Evolutionary conservation across 2,797 vertebrate species (phyloP), one percentile per base, ranked within the genome.

Genomic region (Acrossocheilus fasciatus): DNA sequence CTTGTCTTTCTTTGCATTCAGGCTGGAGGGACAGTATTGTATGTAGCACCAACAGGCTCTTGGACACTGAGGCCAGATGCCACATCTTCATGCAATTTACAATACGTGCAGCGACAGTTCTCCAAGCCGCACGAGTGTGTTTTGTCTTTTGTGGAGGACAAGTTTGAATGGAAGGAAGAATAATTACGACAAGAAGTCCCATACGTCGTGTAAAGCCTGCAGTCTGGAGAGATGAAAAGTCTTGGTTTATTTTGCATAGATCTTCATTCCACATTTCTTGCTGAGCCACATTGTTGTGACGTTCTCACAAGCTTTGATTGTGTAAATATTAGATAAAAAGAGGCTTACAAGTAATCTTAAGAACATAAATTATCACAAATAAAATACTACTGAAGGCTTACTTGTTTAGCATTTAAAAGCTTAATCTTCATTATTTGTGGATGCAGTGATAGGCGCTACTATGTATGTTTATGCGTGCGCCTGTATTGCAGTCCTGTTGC

Each of bases 11-110:
- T 83, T 62, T 72, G 81, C 86, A 80, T 90, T 87, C 75, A 88
- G 79, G 87, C 90, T 86, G 70, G 34, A 85, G 86, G 70, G 81
- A 83, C 76, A 6, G 26, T 43, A 87, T 81, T 88, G 82, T 89
- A 81, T 68, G 66, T 26, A 30, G 45, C 75, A 79, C 83, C 79
- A 88, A 69, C 84, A 75, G 74, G 80, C 57, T 83, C 84, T 86
- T 64, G 85, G 83, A 89, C 82, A 82, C 69, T 41, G 59, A 36
- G 84, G 87, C 84, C 80, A 79, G 18, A 80, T 78, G 57, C 43
- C 72, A 30, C 12, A 26, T 82, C 75, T 85, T 83, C 82, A 36
- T 83, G 59, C 30, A 66, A 26, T 68, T 82, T 83, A 70, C 77
- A 74, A 72, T 36, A 78, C 54, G 39, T 72, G 41, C 50, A 47